phyloP scores from a whole-genome alignment of 1,140 invertebrate genomes.

The Pseudomyrmex pallidus region DNA sequence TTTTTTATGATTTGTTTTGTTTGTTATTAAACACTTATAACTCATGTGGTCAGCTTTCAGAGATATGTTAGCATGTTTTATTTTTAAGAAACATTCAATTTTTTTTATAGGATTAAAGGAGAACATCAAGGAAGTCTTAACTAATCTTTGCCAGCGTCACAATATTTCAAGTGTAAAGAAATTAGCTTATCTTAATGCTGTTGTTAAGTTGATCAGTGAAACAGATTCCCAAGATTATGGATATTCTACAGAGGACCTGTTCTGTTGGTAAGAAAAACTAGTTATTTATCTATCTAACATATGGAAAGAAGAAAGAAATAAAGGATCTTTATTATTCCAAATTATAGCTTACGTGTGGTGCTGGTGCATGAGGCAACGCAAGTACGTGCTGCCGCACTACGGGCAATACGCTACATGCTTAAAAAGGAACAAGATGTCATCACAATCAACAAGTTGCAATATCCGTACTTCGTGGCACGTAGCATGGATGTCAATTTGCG shows the following conservation, averaged over 20 bases:
- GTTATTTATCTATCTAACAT: not conserved
- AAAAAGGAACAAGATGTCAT: slow-evolving; percentile 91
- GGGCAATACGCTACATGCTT: slow-evolving; percentile 94
- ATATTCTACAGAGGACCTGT: slow-evolving; percentile 91
- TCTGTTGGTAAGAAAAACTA: slow-evolving; percentile 90
- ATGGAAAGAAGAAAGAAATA: not conserved
- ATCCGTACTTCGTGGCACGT: slow-evolving; percentile 92
- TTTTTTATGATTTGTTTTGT: no score
- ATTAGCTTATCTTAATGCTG: slow-evolving; percentile 92
- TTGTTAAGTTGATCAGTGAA: slow-evolving; percentile 91
- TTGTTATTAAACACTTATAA: no score
- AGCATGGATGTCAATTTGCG: slow-evolving; percentile 93
- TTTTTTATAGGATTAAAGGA: slow-evolving; percentile 85
- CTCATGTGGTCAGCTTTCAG: no score
- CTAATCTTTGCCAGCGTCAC: slow-evolving; percentile 87
- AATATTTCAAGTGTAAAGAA: slow-evolving; percentile 88
- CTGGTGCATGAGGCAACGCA: slow-evolving; percentile 94
- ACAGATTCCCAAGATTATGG: slow-evolving; percentile 88
- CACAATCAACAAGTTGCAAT: slow-evolving; percentile 91
- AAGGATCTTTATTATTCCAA: slow-evolving; percentile 15
- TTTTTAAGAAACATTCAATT: slow-evolving; percentile 3
- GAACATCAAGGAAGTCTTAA: slow-evolving; percentile 88
- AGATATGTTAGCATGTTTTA: no score
- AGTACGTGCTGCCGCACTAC: slow-evolving; percentile 93
- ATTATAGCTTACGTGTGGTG: slow-evolving; percentile 92